Base-by-base conservation (phyloP, 2,113 vertebrate species). In the Holacanthus passer region DNA sequence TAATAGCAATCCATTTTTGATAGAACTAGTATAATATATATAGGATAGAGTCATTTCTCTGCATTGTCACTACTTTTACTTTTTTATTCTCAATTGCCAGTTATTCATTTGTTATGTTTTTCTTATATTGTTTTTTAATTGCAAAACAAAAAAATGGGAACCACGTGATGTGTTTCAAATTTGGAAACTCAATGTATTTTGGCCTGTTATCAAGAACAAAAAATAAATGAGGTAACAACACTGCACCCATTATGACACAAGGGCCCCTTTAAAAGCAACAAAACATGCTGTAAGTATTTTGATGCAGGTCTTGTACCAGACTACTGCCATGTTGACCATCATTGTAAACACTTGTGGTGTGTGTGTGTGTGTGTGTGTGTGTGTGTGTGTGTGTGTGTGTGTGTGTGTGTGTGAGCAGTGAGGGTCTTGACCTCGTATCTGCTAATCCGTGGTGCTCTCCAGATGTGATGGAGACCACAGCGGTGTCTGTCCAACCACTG, bases 401-500 rank as follows among this genome's bases (percentile, higher is more conserved):
- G 48, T 47, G 75, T 53, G 50, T 52, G 78, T 4, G 75, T 58
- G 60, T 3, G 56, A 19, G 41, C 45, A 73, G 64, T 4, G 3
- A 60, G 55, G 59, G 77, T 85, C 70, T 52, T 27, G 81, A 86
- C 71, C 53, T 77, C 0, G 0, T 48, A 65, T 77, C 71, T 70
- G 78, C n/a, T 89, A 86, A 84, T 89, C 82, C 6, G 6, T 27
- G 55, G 16, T 27, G 35, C 41, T 76, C 63, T 81, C 85, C 81
- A 80, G 62, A 85, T 83, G 83, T 74, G 73, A 72, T 0, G 4
- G 31, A 35, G 37, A 64, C 67, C 67, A 11, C n/a, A 19, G 55
- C 0, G 11, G 12, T 16, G 59, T 87, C 39, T 20, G 37, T 71
- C 86, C 56, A 2, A 55, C 79, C 9, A 1, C 81, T 74, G 77